A percentile compares a stretch with the other conserved stretches of the same genome.
Evolutionary conservation across 2,113 vertebrate genomes (phyloP).

Genomic region (Trachemys scripta): DNA sequence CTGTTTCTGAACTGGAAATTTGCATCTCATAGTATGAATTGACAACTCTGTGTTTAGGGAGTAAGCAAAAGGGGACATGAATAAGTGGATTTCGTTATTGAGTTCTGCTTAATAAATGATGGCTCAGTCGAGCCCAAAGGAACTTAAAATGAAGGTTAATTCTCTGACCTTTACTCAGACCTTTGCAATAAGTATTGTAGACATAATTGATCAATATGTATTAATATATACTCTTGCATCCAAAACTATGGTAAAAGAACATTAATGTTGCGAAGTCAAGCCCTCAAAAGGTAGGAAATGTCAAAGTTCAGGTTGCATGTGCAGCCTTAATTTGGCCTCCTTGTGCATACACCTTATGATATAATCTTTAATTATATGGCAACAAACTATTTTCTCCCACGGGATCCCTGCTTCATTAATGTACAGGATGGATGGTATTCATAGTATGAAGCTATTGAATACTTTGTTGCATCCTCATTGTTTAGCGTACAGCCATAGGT

Average conservation of each 20-base stretch:
- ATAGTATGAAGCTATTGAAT: background rate
- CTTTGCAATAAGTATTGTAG: background rate
- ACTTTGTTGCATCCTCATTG: background rate
- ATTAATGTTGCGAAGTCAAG: background rate
- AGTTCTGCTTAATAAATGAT: background rate
- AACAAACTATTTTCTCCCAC: background rate
- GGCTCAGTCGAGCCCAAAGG: background rate
- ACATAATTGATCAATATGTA: background rate
- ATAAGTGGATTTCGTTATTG: constrained; percentile 6
- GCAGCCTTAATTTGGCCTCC: background rate
- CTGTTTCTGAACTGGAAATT: background rate
- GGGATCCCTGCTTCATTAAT: background rate
- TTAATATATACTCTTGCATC: background rate
- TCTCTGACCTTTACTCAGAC: background rate
- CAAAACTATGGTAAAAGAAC: background rate
- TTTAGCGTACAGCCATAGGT: background rate
- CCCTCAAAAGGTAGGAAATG: background rate
- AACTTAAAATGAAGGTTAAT: background rate
- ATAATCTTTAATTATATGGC: background rate
- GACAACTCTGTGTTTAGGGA: background rate
- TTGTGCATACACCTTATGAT: background rate
- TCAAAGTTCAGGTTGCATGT: background rate
- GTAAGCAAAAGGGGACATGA: background rate
- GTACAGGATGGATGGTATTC: background rate
- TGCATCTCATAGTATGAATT: background rate